Evolutionary conservation across 2,888 invertebrate species (phyloP).

Genomic region (Brachypterus glaber): DNA sequence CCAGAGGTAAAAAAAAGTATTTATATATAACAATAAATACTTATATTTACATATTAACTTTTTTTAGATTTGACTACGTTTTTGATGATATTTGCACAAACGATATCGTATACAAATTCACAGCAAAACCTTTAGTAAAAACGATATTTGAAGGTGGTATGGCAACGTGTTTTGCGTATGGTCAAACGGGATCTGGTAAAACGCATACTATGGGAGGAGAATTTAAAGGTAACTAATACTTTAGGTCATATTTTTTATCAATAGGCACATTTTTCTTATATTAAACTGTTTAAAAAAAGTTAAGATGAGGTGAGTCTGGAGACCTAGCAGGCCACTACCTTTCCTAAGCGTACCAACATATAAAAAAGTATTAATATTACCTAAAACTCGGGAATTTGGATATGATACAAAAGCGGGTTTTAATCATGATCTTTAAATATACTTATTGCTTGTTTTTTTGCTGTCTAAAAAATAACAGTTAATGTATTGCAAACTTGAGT

Average conservation of each 20-base stretch:
- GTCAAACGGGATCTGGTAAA: constrained; percentile 96
- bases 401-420: not conserved
- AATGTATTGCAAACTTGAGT: not conserved
- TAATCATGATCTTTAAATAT: not conserved
- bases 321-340: not conserved
- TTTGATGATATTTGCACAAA: constrained; percentile 94
- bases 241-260: constrained; percentile 32
- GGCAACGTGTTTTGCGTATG: constrained; percentile 99
- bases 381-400: too few relatives aligned
- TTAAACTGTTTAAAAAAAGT: too few relatives aligned
- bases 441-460: not conserved
- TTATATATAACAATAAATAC: too few relatives aligned
- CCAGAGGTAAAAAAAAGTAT: not conserved
- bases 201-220: constrained; percentile 99
- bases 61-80: constrained; percentile 94
- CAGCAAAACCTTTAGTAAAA: constrained; percentile 95
- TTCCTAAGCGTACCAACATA: too few relatives aligned
- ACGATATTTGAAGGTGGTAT: constrained; percentile 98
- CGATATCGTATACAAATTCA: constrained; percentile 95
- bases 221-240: constrained; percentile 64
- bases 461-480: not conserved
- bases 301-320: not conserved
- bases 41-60: too few relatives aligned
- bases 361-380: too few relatives aligned
- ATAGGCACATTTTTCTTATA: not conserved